Evolutionary conservation across 2,888 invertebrate genomes (phyloP).

Genomic region (Cyclophora punctaria): DNA sequence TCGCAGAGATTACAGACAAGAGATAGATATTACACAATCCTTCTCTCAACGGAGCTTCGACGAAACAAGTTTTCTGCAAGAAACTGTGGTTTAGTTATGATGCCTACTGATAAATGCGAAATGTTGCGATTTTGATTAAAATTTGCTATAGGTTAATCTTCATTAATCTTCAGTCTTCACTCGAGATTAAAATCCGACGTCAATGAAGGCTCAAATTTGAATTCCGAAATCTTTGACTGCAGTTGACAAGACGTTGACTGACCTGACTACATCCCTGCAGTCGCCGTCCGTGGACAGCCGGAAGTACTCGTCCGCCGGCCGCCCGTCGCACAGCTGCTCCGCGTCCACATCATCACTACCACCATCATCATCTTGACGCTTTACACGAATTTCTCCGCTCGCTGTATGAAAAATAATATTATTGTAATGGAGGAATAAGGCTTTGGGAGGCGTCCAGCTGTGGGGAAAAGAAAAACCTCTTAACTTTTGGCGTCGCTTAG

Average conservation of each 20-base stretch:
- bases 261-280: constrained; percentile 96
- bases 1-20: too few species aligned
- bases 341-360: constrained; percentile 77
- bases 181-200: too few species aligned
- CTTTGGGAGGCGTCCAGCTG: background rate
- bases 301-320: constrained; percentile 95
- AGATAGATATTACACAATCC: too few species aligned
- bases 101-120: too few species aligned
- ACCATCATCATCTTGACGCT: constrained; percentile 82
- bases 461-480: too few species aligned
- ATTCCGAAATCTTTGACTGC: constrained; percentile 6
- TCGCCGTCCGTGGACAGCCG: constrained; percentile 88
- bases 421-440: constrained; percentile 2
- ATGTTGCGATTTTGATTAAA: too few species aligned
- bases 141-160: too few species aligned
- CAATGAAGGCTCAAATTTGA: constrained; percentile 9
- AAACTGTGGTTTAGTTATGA: too few species aligned
- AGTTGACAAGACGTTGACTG: constrained; percentile 32
- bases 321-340: constrained; percentile 90
- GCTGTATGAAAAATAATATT: constrained; percentile 40
- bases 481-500: too few species aligned
- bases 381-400: constrained; percentile 66
- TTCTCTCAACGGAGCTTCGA: too few species aligned
- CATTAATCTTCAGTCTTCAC: too few species aligned
- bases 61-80: too few species aligned